Base-by-base conservation (phyloP, 1,140 invertebrate species). In the Lucilia sericata region DNA sequence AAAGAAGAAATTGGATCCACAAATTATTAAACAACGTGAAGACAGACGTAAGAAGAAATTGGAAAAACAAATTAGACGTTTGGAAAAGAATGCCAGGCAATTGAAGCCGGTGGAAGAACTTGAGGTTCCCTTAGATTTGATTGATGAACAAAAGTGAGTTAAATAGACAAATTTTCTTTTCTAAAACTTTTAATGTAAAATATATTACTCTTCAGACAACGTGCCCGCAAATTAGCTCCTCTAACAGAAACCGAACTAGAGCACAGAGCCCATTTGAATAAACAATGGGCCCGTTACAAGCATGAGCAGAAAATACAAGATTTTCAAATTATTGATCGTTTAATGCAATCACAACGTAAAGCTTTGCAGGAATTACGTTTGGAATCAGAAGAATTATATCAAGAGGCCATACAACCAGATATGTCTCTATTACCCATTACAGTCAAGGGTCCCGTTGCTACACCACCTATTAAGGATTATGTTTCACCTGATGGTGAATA, bases 1-100 rank as follows among this genome's bases (percentile, higher is more conserved):
- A 91, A 98, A 97, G 91, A 97, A 96, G 88, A 95, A 93, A 88
- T 83, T 97, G 5, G 97, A 98, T 92, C 97, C 97, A 36, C 92
- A 92, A 14, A 92, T 98, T 42, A 85, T 97, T 1, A 95, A 94
- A 89, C 93, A 94, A 14, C 92, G 96, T 88, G 96, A 97, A 90
- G 96, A 98, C 17, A 93, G 96, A 80, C 95, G 92, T 86, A 95
- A 94, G 85, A 96, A 93, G 87, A 96, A 95, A 91, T 86, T 98
- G 21, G 96, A 97, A 89, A 98, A 97, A 90, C 93, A 94, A 88
- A 98, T 98, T 86, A 92, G 95, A 78, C 92, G 93, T 85, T 90
- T 98, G 36, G 94, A 97, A 88, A 97, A 95, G 90, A 93, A 94
- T 92, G 91, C 94, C 0, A 92, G 93, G 84, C 95, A 97, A 88